phyloP scores from a whole-genome alignment of 2,888 invertebrate genomes.

The Zhuqinia jingwanae region DNA sequence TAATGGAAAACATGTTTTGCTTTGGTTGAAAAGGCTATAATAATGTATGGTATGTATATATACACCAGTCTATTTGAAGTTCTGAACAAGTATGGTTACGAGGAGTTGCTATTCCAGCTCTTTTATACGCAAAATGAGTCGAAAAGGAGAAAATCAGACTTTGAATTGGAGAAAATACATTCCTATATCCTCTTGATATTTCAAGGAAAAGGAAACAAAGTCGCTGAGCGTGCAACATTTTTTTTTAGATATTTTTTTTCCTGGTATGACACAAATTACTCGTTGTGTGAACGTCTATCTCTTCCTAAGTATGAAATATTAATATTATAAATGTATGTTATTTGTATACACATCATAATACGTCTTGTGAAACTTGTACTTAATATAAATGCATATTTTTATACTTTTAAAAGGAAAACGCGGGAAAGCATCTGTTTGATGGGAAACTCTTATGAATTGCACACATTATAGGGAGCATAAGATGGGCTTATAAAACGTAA shows the following conservation, averaged over 20 bases:
- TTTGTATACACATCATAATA: neutral
- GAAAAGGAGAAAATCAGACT: constrained; percentile 1
- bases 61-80: neutral
- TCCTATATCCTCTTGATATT: neutral
- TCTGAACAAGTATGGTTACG: neutral
- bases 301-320: too few species aligned
- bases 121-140: neutral
- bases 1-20: constrained; percentile 38
- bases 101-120: neutral
- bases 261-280: neutral
- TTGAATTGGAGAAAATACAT: neutral
- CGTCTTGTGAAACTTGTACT: neutral
- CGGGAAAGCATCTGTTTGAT: too few species aligned
- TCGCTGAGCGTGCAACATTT: constrained; percentile 1
- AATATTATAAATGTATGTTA: too few species aligned
- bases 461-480: too few species aligned
- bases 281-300: neutral
- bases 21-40: neutral
- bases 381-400: too few species aligned
- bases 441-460: too few species aligned
- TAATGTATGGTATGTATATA: neutral
- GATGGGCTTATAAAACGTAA: too few species aligned
- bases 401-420: too few species aligned
- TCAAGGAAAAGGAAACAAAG: constrained; percentile 27
- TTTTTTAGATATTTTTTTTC: neutral